Percentiles rank a stretch among this genome's conserved stretches.
Evolutionary conservation across 2,113 vertebrate genomes (phyloP).

Genomic region (Danionella cerebrum): DNA sequence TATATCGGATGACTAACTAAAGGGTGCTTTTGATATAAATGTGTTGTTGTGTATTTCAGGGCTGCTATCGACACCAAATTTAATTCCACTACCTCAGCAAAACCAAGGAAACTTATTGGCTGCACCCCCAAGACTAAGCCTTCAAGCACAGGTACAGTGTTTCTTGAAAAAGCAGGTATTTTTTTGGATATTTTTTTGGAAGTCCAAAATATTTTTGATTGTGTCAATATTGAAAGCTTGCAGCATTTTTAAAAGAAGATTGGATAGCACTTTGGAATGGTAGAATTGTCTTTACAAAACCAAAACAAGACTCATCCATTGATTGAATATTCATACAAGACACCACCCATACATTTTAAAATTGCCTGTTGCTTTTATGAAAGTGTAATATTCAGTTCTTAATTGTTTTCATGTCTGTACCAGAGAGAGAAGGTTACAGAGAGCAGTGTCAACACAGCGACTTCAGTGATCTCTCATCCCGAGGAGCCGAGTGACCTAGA

Average conservation of each 20-base stretch:
- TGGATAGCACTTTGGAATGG: too few relatives aligned
- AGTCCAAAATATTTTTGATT: too few relatives aligned
- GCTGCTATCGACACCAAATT: constrained; percentile 84
- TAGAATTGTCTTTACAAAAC: too few relatives aligned
- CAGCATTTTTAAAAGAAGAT: too few relatives aligned
- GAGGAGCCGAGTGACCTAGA: constrained; percentile 90
- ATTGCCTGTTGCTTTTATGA: too few relatives aligned
- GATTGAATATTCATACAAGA: too few relatives aligned
- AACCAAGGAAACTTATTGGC: constrained; percentile 83
- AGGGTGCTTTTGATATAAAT: background rate
- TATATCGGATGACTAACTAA: too few relatives aligned
- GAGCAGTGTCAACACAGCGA: constrained; percentile 46
- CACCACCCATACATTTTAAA: too few relatives aligned
- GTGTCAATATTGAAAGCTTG: too few relatives aligned
- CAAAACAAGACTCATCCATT: too few relatives aligned
- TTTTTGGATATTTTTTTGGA: too few relatives aligned
- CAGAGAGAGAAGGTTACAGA: constrained; percentile 69
- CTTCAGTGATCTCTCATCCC: constrained; percentile 63
- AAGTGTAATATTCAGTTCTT: background rate
- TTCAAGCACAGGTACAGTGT: constrained; percentile 73
- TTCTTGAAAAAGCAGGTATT: background rate
- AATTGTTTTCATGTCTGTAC: constrained; percentile 19
- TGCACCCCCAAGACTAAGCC: constrained; percentile 70
- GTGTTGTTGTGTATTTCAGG: constrained; percentile 51
- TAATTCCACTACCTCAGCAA: constrained; percentile 94